Base-by-base conservation (phyloP, 2,888 invertebrate genomes). In the Sialis lutaria region DNA sequence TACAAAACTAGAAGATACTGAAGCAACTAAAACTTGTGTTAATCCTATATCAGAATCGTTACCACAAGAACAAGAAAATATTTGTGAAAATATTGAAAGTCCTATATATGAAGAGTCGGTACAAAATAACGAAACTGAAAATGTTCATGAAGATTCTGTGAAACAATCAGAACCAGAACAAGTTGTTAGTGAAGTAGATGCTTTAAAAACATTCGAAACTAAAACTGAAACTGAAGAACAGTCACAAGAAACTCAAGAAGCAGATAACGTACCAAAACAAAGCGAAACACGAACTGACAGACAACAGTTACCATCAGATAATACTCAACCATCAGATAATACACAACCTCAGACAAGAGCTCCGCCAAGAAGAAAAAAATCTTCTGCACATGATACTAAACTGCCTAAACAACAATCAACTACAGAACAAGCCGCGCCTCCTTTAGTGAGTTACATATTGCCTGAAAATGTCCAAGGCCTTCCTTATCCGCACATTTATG, bases 131-230 rank as follows among this genome's bases (percentile, higher is more conserved):
- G 22, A 22, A 22, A 22, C 22, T 22, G 22, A 22, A 22, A 22
- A 22, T 22, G 22, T 22, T 22, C 22, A 22, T 22, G 22, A 22
- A 22, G 22, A 22, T 22, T 22, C 4, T 22, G 42, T n/a, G 31
- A 35, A 34, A 37, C 6, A 6, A 37, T 10, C 6, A 43, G 50
- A 48, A 42, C 56, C 55, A 47, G 51, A 55, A 49, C 53, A 55
- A 48, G 42, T 51, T 41, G 22, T 13, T 6, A 12, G 6, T 12
- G 13, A 10, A 1, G 6, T 2, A 30, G 41, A 41, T 13, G 12
- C n/a, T n/a, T 10, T 13, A 41, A 41, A 13, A 2, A 41, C 9
- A 12, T 1, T 6, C 1, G 41, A 41, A 13, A n/a, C 41, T n/a
- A 13, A 6, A 9, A 13, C 6, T 6, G 10, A 7, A 22, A 30